phyloP scores from a whole-genome alignment of 2,113 vertebrate genomes.

The Nyctereutes procyonoides region DNA sequence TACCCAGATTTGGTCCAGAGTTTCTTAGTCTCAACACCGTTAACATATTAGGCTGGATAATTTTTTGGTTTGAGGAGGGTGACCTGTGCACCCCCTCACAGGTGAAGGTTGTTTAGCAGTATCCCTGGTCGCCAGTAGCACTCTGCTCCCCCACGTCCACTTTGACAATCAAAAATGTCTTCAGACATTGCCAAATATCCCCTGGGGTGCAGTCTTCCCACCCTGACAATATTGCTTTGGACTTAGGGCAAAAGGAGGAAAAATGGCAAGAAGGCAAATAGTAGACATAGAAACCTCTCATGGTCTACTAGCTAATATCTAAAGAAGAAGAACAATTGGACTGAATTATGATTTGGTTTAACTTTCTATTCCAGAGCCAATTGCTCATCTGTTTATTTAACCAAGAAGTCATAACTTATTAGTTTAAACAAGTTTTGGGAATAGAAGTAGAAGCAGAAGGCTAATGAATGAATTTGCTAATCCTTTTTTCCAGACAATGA shows the following conservation, averaged over 20 bases:
- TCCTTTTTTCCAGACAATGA: not conserved
- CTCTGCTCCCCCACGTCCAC: not conserved
- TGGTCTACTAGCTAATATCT: not conserved
- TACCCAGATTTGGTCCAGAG: not conserved
- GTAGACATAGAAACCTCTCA: not conserved
- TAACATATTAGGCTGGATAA: too few relatives aligned
- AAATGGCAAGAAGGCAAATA: not conserved
- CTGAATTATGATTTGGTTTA: not conserved
- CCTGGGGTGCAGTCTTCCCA: not conserved
- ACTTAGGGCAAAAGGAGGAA: not conserved
- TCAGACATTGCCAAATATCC: not conserved
- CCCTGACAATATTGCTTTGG: not conserved
- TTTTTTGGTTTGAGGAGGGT: not conserved
- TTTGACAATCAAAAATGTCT: not conserved
- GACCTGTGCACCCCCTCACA: not conserved
- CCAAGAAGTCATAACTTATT: not conserved
- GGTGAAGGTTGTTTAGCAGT: not conserved
- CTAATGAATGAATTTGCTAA: not conserved
- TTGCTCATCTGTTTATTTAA: not conserved
- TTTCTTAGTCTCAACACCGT: not conserved
- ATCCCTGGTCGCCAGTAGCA: not conserved
- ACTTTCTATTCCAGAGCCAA: not conserved
- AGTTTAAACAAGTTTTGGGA: not conserved
- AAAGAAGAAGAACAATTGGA: not conserved
- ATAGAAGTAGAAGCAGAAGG: not conserved